phyloP scores from a whole-genome alignment of 2,113 vertebrate species.

The Hyperopisus bebe region DNA sequence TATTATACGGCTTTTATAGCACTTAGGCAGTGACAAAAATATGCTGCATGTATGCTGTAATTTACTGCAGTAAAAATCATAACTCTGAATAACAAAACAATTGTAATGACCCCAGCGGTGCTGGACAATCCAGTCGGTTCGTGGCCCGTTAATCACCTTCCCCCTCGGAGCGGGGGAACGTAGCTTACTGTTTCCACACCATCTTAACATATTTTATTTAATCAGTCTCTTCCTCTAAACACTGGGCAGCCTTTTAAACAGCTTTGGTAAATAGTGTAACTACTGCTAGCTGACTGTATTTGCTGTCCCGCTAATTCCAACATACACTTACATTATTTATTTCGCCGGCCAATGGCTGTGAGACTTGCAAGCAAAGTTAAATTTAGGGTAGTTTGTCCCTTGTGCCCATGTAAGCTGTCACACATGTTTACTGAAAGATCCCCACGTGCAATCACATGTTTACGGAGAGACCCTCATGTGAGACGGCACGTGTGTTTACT shows the following conservation, averaged over 20 bases:
- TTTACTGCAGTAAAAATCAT: background rate
- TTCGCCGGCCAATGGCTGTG: background rate
- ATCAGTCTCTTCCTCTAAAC: background rate
- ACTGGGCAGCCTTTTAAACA: background rate
- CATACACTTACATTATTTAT: background rate
- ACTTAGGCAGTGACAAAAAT: conserved; percentile 4
- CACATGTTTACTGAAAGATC: background rate
- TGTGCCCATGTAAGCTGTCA: background rate
- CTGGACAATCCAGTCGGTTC: background rate
- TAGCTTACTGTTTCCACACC: background rate
- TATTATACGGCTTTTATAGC: background rate
- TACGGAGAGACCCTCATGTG: too few relatives aligned
- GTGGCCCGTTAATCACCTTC: background rate
- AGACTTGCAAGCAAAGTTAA: background rate
- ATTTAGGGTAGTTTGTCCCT: background rate
- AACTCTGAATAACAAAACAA: background rate
- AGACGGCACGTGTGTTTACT: too few relatives aligned
- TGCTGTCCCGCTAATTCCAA: background rate
- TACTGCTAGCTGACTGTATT: background rate
- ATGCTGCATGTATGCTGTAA: background rate
- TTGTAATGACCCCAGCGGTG: background rate
- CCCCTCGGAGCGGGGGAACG: background rate
- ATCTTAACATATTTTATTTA: background rate
- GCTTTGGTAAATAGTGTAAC: background rate
- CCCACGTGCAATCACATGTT: too few relatives aligned